A percentile compares a stretch with the other conserved stretches of the same genome.
Conservation (phyloP, 1,140 invertebrate genomes). For the Tigriopus japonicus region DNA sequence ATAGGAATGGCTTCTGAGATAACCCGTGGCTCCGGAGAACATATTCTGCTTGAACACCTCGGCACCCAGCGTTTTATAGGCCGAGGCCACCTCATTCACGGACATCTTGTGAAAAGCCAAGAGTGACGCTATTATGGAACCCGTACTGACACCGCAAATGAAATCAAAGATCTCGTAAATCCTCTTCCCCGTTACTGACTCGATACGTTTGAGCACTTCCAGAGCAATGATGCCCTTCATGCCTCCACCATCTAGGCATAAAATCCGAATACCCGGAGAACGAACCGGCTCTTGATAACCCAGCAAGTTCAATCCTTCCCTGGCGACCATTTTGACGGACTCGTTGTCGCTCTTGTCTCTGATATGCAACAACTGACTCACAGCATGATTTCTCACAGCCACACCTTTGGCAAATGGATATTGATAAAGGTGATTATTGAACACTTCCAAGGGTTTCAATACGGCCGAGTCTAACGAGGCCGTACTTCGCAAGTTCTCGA, state of each 20-base stretch:
- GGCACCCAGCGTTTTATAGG: neutral
- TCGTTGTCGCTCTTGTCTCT: neutral
- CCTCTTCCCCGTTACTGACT: conserved; percentile 42
- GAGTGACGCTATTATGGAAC: conserved; percentile 48
- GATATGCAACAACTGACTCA: neutral
- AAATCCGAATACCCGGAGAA: conserved; percentile 52
- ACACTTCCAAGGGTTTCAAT: neutral
- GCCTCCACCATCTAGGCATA: conserved; percentile 77
- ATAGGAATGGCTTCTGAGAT: neutral
- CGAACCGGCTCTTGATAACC: conserved; percentile 49
- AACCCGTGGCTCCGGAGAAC: conserved; percentile 10
- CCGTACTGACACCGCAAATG: conserved; percentile 78
- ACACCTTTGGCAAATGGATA: neutral
- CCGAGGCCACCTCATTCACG: conserved; percentile 16
- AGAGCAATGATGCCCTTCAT: conserved; percentile 57
- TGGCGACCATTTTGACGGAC: neutral
- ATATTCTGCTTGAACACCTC: conserved; percentile 17
- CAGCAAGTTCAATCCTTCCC: conserved; percentile 23
- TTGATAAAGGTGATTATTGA: neutral
- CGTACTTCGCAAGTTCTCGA: too few species aligned
- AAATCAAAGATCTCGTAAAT: conserved; percentile 54
- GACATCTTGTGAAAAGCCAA: conserved; percentile 30
- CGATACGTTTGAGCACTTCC: conserved; percentile 53
- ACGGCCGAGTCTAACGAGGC: too few species aligned
- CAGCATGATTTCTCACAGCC: neutral